Evolutionary conservation across 2,888 invertebrate genomes (phyloP).

Genomic region (Amphimallon solstitiale): DNA sequence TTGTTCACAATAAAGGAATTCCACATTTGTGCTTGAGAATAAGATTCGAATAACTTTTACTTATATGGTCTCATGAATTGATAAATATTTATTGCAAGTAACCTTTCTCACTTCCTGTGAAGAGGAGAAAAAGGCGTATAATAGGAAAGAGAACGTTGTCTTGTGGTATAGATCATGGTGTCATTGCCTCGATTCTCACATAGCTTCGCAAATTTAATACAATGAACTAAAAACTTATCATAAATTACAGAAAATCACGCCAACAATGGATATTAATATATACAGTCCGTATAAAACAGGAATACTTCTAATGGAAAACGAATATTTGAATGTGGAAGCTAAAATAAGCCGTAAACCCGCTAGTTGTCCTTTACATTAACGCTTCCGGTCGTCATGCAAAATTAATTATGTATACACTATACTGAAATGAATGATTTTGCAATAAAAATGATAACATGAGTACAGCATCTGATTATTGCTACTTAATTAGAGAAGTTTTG

Average conservation of each 20-base stretch:
- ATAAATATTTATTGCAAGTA: constrained; percentile 13
- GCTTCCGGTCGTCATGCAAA: not conserved
- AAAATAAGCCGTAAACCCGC: not conserved
- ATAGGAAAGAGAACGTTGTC: constrained; percentile 10
- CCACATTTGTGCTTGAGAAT: not conserved
- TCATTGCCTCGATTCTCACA: constrained; percentile 20
- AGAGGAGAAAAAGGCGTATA: not conserved
- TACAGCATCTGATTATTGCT: too few species aligned
- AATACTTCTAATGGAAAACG: not conserved
- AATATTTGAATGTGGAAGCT: not conserved
- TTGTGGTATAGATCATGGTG: constrained; percentile 1
- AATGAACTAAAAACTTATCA: not conserved
- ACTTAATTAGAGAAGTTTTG: too few species aligned
- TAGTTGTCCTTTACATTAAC: not conserved
- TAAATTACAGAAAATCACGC: not conserved
- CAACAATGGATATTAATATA: not conserved
- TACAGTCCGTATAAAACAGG: not conserved
- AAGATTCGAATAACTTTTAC: constrained; percentile 10
- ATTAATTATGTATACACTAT: constrained; percentile 3
- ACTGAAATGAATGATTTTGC: not conserved
- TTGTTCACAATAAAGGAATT: not conserved
- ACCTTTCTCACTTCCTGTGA: not conserved
- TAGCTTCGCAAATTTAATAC: not conserved
- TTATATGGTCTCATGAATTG: constrained; percentile 4
- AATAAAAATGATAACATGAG: not conserved